Evolutionary conservation across 2,113 vertebrate genomes (phyloP), one percentile per base, ranked within the genome.

Genomic region (Ochotona princeps): DNA sequence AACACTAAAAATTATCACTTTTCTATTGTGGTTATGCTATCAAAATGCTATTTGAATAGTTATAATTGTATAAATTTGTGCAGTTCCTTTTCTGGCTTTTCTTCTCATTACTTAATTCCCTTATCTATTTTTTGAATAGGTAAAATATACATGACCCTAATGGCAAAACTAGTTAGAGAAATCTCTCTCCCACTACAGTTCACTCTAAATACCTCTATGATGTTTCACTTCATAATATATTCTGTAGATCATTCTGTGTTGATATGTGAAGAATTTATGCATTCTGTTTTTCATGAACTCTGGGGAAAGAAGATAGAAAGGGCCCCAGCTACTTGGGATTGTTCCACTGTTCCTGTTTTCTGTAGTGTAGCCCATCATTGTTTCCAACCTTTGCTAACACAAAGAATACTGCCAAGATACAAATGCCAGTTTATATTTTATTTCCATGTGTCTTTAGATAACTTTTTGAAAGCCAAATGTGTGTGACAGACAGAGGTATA

Each of bases 1-100:
- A 28, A 63, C 23, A 93, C 23, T 82, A 91, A 32, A 93, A 87
- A 82, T 79, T 30, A 30, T 85, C 91, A 47, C 38, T 93, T 85
- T 89, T 72, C n/a, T 57, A 65, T 3, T 82, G 21, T 63, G 47
- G 6, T 72, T 80, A 74, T 60, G 13, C 26, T 70, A 63, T 3
- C 67, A 93, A 92, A 75, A 83, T 60, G 5, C 14, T 82, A 51
- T 47, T 44, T 6, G 38, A 44, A 44, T 44, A 44, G 38, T 44
- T 44, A 80, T 1, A 89, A n/a, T 81, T 90, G 12, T 9, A 0
- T 83, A 94, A 86, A 75, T 81, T 44, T 66, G 21, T n/a, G 88
- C 38, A 11, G 28, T 83, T 94, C 38, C 57, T 84, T 92, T 91
- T 89, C 12, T 89, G 17, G 47, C 61, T 76, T 94, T 66, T 70